Conservation (phyloP, 1,140 invertebrate genomes). For the Drosophila pseudoobscura region DNA sequence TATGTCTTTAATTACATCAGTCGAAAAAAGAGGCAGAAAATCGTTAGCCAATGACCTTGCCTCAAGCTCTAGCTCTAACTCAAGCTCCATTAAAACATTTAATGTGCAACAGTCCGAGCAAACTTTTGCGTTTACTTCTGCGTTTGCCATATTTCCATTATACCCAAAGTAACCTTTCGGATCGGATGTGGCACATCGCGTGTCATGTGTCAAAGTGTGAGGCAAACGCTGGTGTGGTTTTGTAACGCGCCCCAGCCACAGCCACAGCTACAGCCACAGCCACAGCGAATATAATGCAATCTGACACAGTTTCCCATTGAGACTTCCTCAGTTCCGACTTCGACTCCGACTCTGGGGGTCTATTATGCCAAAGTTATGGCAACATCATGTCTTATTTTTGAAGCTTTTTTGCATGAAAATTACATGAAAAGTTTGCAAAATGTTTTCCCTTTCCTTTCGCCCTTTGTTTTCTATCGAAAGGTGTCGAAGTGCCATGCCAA, state of each 20-base stretch:
- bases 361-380: conserved; percentile 65
- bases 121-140: conserved; percentile 27
- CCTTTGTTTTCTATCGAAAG: conserved; percentile 7
- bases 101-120: conserved; percentile 34
- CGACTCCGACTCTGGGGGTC: conserved; percentile 1
- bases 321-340: conserved; percentile 54
- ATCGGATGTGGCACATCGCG: conserved; percentile 58
- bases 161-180: conserved; percentile 35
- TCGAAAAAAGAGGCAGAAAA: conserved; percentile 4
- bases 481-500: conserved; percentile 23
- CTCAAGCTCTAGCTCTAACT: background rate
- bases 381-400: conserved; percentile 44
- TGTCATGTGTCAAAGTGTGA: conserved; percentile 72
- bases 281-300: conserved; percentile 56
- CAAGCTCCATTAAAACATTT: conserved; percentile 8
- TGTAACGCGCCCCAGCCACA: conserved; percentile 26
- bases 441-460: conserved; percentile 34
- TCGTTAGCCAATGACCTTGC: conserved; percentile 35
- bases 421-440: conserved; percentile 22
- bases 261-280: conserved; percentile 6
- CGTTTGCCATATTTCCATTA: background rate
- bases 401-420: conserved; percentile 36
- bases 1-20: conserved; percentile 27
- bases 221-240: conserved; percentile 29
- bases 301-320: conserved; percentile 60